Evolutionary conservation across 2,797 vertebrate species (phyloP), one percentile per base, ranked within the genome.

Genomic region (Rhinoraja longicauda): DNA sequence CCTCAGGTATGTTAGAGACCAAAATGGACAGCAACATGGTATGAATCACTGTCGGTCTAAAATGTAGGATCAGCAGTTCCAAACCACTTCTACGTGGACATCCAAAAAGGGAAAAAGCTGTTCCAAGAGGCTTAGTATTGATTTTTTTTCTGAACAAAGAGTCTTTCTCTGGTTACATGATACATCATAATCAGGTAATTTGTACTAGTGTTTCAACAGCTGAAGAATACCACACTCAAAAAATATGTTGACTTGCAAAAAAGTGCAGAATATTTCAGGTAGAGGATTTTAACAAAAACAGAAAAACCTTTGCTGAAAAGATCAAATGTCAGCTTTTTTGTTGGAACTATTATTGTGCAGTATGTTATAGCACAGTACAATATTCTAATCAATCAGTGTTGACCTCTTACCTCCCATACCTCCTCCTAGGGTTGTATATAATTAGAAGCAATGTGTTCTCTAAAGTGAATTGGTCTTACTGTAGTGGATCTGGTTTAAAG

Each of bases 121-220:
- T 94, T 96, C 93, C 94, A 88, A 93, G 95, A 95, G 94, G 95
- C 95, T 94, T 93, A 24, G 82, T 96, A 98, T 97, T 95, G 97
- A 98, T 97, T 98, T 97, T 93, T 94, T 96, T 95, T 93, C 94
- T 53, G 95, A 97, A 97, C 96, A 97, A 97, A 97, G 96, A 97
- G 96, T 96, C 95, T 97, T 96, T 96, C 94, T 95, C 94, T 93
- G 39, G 95, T 97, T 97, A 97, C 97, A 97, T 97, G 97, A 97
- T 96, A 96, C 93, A 96, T 97, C 97, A 98, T 97, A 96, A 98
- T 97, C 96, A 97, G 96, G 93, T 97, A 96, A 97, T 97, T 97
- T 97, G 97, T 97, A 97, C 95, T 95, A 96, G 95, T 95, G 95
- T 94, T 96, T 96, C 95, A 94, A 93, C 94, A 95, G 67, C 90